Conservation (phyloP, 2,113 vertebrate species). For the Neofelis nebulosa region DNA sequence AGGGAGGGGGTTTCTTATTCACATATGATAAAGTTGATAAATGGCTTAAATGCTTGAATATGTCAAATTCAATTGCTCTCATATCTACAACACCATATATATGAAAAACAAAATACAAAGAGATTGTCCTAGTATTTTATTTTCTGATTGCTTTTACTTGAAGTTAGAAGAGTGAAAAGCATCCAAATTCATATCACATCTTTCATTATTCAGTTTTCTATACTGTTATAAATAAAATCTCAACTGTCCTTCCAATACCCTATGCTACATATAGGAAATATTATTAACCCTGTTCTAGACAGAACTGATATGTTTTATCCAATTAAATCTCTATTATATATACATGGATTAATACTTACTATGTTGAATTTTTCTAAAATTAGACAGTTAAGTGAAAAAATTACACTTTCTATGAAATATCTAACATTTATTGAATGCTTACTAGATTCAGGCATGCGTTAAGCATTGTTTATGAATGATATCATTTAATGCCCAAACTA, state of each 20-base stretch:
- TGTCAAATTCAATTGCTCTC: neutral
- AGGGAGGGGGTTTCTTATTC: neutral
- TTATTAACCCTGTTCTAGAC: neutral
- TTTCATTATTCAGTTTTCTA: neutral
- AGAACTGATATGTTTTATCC: neutral
- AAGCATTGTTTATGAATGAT: neutral
- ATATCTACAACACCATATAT: neutral
- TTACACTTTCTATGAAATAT: neutral
- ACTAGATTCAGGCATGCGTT: neutral
- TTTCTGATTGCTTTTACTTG: neutral
- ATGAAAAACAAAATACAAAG: neutral
- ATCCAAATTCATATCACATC: neutral
- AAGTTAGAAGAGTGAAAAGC: neutral
- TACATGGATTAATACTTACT: neutral
- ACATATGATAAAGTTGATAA: neutral
- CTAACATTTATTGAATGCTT: neutral
- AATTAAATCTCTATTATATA: neutral
- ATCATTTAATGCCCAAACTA: neutral
- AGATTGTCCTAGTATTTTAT: neutral
- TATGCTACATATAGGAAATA: neutral
- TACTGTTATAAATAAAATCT: conserved; percentile 2
- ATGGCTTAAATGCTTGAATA: neutral
- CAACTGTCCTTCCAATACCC: neutral
- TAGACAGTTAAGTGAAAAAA: neutral
- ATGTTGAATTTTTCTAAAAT: neutral